These are phyloP conservation scores for Prietella phreatophila DNA, from an alignment of 2,113 vertebrate species.

Conservation along the genomic window DNA sequence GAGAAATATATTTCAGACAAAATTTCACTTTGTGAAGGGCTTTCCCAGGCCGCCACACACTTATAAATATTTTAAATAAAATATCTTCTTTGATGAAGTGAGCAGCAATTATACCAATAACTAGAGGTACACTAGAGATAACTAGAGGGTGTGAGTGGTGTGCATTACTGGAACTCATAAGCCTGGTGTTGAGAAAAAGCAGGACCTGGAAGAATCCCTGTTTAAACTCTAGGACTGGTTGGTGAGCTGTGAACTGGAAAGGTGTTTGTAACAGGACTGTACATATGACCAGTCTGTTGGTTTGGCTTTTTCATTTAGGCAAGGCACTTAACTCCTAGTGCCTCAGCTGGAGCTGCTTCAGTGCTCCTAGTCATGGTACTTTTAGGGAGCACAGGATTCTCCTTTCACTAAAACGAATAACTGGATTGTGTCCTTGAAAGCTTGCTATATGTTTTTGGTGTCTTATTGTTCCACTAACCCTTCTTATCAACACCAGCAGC, in stretches of 20 bases:
- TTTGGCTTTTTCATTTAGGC: not conserved
- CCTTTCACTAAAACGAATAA: slow-evolving; percentile 2
- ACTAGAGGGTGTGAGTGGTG: not conserved
- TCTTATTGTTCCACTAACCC: slow-evolving; percentile 15
- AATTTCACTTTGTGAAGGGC: not conserved
- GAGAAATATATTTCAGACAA: not conserved
- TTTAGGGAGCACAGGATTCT: not conserved
- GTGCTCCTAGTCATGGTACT: not conserved
- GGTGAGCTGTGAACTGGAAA: not conserved
- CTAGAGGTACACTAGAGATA: not conserved
- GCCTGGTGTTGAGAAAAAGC: not conserved
- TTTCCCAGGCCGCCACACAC: not conserved
- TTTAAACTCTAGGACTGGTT: not conserved
- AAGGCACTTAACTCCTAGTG: not conserved
- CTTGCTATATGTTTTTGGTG: not conserved
- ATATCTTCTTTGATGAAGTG: not conserved
- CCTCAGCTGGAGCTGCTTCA: not conserved
- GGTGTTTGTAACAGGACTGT: not conserved
- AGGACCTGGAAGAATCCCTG: not conserved
- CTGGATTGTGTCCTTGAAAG: not conserved
- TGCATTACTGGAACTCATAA: not conserved
- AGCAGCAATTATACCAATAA: not conserved
- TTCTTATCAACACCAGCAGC: slow-evolving; percentile 25
- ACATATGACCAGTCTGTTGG: not conserved
- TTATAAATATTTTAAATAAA: not conserved